phyloP scores from a whole-genome alignment of 2,888 invertebrate species.

The Xanthia icteritia region DNA sequence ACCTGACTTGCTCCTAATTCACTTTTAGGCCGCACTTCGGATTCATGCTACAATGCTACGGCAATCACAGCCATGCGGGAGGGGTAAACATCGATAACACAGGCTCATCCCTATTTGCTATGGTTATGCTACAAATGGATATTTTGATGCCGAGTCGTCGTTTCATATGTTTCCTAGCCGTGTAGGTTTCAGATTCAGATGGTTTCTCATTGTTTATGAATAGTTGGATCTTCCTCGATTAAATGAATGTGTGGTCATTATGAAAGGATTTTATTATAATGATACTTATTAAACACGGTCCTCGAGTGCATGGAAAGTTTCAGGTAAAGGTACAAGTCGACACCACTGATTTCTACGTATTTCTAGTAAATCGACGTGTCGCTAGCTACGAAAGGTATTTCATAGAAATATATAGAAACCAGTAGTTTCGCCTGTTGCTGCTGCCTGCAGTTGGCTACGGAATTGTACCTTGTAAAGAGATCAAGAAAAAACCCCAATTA shows the following conservation, averaged over 20 bases:
- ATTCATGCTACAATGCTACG: conserved; percentile 63
- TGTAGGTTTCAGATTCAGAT: conserved; percentile 9
- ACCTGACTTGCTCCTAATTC: conserved; percentile 80
- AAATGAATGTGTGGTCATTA: not conserved
- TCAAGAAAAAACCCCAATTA: too few species aligned
- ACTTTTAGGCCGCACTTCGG: conserved; percentile 71
- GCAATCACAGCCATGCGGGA: conserved; percentile 69
- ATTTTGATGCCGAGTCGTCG: conserved; percentile 47
- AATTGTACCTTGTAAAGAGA: too few species aligned
- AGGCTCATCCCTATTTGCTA: conserved; percentile 63
- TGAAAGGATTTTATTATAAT: not conserved
- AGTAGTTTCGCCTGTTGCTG: too few species aligned
- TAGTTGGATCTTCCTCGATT: not conserved
- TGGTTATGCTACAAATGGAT: conserved; percentile 57
- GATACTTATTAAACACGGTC: not conserved
- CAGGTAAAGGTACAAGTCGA: too few species aligned
- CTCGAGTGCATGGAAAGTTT: not conserved
- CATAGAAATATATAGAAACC: too few species aligned
- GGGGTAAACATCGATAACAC: conserved; percentile 66
- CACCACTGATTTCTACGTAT: too few species aligned
- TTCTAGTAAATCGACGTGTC: too few species aligned
- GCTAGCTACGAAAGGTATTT: too few species aligned
- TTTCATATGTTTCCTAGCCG: conserved; percentile 31
- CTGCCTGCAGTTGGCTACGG: too few species aligned
- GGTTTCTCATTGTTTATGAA: conserved; percentile 26